Conservation (phyloP, 2,797 vertebrate species). For the Discoglossus pictus region DNA sequence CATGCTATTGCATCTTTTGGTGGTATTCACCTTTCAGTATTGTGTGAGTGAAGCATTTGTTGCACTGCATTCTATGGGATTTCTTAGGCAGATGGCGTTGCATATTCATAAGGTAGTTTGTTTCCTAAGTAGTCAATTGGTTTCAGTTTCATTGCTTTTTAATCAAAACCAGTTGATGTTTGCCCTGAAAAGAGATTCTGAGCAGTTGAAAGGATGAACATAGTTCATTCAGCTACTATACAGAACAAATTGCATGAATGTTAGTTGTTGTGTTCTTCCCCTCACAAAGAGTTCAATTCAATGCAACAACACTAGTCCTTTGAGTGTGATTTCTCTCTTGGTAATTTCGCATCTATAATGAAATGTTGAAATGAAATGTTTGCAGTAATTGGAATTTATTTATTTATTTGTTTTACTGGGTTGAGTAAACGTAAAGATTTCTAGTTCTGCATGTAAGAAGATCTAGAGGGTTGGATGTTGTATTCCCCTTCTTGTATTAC, state of each 20-base stretch:
- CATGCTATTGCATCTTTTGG: neutral
- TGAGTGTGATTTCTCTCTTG: neutral
- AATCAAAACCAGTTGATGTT: constrained; percentile 24
- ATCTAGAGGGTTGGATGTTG: too few relatives aligned
- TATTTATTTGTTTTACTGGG: too few relatives aligned
- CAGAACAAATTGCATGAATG: neutral
- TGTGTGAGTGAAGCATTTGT: neutral
- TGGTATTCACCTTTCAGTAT: neutral
- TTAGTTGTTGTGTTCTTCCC: constrained; percentile 1
- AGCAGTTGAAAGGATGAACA: neutral
- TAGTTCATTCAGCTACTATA: neutral
- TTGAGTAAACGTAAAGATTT: too few relatives aligned
- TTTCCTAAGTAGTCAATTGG: constrained; percentile 17
- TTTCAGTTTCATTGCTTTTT: constrained; percentile 24
- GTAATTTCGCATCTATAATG: neutral
- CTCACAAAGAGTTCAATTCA: constrained; percentile 13
- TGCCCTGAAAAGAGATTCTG: neutral
- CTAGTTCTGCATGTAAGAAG: too few relatives aligned
- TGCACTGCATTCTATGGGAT: constrained; percentile 4
- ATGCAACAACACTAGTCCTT: constrained; percentile 6
- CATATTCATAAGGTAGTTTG: constrained; percentile 36
- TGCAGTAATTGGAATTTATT: too few relatives aligned
- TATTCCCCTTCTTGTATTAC: too few relatives aligned
- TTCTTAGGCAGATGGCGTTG: constrained; percentile 20
- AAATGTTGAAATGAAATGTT: constrained; percentile 1